These are phyloP conservation scores for Cyphomyrus plagiostoma DNA, from an alignment of 2,113 vertebrate genomes.

Conservation along the genomic window DNA sequence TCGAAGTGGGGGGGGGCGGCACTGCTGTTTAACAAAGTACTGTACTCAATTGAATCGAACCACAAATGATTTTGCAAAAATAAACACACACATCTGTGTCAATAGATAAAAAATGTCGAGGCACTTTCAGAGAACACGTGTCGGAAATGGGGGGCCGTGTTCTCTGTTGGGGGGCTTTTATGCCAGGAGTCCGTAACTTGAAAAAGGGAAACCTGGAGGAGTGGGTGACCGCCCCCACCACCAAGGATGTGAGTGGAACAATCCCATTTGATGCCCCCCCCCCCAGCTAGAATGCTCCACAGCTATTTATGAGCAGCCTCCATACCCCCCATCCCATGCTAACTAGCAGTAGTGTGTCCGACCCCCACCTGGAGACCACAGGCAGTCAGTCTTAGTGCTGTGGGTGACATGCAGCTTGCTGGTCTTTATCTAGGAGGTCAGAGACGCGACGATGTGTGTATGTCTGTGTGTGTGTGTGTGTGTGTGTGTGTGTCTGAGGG, in stretches of 20 bases:
- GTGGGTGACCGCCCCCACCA: background rate
- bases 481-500: background rate
- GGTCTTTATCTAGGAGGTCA: background rate
- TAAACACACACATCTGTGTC: background rate
- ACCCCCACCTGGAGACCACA: background rate
- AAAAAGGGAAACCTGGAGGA: background rate
- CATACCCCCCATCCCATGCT: conserved; percentile 46
- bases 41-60: background rate
- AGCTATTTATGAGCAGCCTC: conserved; percentile 57
- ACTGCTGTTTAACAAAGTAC: background rate
- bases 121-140: background rate
- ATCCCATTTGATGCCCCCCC: background rate
- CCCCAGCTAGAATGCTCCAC: conserved; percentile 23
- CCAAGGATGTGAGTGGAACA: background rate
- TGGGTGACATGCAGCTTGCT: background rate
- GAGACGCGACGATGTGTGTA: background rate
- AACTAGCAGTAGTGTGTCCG: conserved; percentile 27
- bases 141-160: background rate
- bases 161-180: background rate
- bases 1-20: background rate
- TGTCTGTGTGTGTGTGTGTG: background rate
- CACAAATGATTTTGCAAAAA: background rate
- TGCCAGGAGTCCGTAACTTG: background rate
- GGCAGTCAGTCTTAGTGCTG: background rate
- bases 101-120: background rate